phyloP scores from a whole-genome alignment of 1,140 invertebrate genomes.

The Brachionus sp. region DNA sequence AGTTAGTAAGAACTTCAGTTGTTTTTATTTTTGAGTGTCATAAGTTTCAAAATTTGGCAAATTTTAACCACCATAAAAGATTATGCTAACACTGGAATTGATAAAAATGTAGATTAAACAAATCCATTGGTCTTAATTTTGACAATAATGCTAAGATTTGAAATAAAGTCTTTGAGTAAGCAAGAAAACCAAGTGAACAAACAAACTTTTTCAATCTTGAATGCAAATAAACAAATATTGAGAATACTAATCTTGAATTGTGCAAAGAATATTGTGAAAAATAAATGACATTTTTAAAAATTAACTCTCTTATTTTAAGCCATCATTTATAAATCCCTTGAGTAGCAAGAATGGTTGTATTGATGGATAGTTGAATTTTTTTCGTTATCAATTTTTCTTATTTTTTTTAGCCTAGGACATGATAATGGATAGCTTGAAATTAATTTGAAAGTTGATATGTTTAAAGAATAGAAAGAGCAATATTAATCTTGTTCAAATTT shows the following conservation, averaged over 20 bases:
- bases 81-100: neutral
- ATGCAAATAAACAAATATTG: slow-evolving; percentile 37
- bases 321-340: neutral
- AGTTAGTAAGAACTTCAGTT: too few species aligned
- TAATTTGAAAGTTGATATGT: neutral
- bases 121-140: neutral
- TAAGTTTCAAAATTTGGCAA: neutral
- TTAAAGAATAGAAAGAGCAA: neutral
- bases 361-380: neutral
- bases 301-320: neutral
- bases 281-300: slow-evolving; percentile 22
- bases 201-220: neutral
- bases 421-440: neutral
- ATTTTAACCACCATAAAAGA: neutral
- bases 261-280: slow-evolving; percentile 1
- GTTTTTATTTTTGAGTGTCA: neutral
- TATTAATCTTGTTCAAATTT: neutral
- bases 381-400: neutral
- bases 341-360: slow-evolving; percentile 9
- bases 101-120: slow-evolving; percentile 9
- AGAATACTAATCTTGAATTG: neutral
- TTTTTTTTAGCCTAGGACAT: neutral
- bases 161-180: neutral
- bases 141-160: neutral
- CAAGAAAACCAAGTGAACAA: neutral